Evolutionary conservation across 2,797 vertebrate genomes (phyloP).

Genomic region (Coregonus suidteri): DNA sequence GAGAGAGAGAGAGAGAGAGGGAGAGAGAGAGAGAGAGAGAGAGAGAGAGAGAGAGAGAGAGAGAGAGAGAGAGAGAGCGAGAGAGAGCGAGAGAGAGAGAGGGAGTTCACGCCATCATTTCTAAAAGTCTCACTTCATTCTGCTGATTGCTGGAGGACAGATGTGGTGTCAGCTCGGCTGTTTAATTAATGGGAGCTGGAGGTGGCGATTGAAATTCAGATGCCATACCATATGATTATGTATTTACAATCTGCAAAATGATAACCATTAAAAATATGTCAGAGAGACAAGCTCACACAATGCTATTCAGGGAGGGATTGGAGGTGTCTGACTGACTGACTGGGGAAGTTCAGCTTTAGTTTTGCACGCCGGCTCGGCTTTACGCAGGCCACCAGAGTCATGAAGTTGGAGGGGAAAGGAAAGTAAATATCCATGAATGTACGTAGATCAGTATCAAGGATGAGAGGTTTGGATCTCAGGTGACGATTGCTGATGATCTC

Average conservation of each 20-base stretch:
- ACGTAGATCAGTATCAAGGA: not conserved
- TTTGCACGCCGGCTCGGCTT: not conserved
- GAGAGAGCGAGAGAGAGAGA: constrained; percentile 4
- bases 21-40: too few species aligned
- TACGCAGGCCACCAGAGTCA: constrained; percentile 6
- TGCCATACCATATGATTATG: constrained; percentile 40
- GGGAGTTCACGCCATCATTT: constrained; percentile 55
- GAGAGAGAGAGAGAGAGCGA: too few species aligned
- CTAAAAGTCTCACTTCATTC: constrained; percentile 64
- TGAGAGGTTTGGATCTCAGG: not conserved
- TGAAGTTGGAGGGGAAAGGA: constrained; percentile 11
- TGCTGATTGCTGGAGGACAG: constrained; percentile 53
- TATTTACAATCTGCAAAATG: constrained; percentile 56
- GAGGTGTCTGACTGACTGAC: not conserved
- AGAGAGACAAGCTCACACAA: constrained; percentile 29
- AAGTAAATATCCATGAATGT: not conserved
- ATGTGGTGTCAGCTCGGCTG: constrained; percentile 46
- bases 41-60: too few species aligned
- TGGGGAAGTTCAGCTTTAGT: not conserved
- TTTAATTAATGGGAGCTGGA: constrained; percentile 66
- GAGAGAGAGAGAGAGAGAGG: not conserved
- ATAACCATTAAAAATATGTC: constrained; percentile 57
- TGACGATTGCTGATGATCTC: not conserved
- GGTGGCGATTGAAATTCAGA: constrained; percentile 59
- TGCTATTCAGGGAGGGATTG: constrained; percentile 17